Conservation (phyloP, 1,140 invertebrate species). For the Myzus persicae region DNA sequence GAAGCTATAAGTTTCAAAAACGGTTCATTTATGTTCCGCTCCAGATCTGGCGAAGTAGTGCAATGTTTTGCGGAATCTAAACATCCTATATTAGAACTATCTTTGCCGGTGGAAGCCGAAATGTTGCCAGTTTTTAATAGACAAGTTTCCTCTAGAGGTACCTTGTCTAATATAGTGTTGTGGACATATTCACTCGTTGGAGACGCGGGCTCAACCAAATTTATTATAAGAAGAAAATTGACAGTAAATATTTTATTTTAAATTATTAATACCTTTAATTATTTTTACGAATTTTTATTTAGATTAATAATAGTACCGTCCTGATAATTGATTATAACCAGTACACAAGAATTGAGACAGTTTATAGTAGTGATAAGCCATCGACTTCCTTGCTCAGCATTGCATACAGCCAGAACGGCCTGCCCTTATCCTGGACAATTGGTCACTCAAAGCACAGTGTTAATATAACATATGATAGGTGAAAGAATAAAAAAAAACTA, state of each 20-base stretch:
- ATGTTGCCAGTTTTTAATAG: constrained; percentile 88
- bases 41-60: constrained; percentile 74
- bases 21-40: constrained; percentile 76
- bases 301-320: constrained; percentile 81
- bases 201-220: constrained; percentile 80
- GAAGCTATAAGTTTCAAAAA: constrained; percentile 79
- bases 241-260: constrained; percentile 66
- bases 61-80: constrained; percentile 79
- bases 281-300: neutral
- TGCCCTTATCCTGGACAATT: constrained; percentile 81
- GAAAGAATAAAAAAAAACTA: constrained; percentile 8
- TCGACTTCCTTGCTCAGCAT: constrained; percentile 78
- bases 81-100: constrained; percentile 85
- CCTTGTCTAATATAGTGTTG: constrained; percentile 79
- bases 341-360: constrained; percentile 83
- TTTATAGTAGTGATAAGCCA: constrained; percentile 83
- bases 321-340: constrained; percentile 91
- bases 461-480: constrained; percentile 88
- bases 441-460: constrained; percentile 77
- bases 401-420: constrained; percentile 84
- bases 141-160: constrained; percentile 78
- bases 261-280: neutral
- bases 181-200: constrained; percentile 82
- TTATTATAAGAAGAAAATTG: constrained; percentile 81
- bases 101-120: constrained; percentile 89